phyloP scores from a whole-genome alignment of 2,888 invertebrate species.

The Lepas anatifera region DNA sequence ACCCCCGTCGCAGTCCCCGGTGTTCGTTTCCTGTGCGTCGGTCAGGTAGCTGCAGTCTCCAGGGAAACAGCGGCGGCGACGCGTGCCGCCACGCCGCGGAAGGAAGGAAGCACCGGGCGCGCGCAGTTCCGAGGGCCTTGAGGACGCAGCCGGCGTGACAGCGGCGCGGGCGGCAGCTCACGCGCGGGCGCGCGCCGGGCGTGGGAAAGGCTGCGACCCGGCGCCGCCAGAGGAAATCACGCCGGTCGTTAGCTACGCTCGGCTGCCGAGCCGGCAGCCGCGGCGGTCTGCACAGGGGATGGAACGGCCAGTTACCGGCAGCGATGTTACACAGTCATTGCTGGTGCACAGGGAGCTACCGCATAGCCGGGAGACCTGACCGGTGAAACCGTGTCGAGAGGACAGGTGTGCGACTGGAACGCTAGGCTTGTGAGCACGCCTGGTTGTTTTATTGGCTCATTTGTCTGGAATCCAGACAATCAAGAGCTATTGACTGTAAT shows the following conservation, averaged over 20 bases:
- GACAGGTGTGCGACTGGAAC: too few species aligned
- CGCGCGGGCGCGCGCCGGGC: background rate
- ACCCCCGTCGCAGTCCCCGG: background rate
- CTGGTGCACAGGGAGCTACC: too few species aligned
- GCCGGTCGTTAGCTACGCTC: background rate
- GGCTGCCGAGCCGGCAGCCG: background rate
- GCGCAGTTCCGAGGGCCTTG: constrained; percentile 13
- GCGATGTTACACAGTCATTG: too few species aligned
- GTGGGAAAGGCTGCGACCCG: constrained; percentile 1
- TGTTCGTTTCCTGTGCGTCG: background rate
- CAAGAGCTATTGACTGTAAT: too few species aligned
- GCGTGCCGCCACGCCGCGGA: background rate
- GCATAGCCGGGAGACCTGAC: too few species aligned
- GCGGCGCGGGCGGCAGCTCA: too few species aligned
- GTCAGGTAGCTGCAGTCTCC: background rate
- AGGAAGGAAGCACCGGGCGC: background rate
- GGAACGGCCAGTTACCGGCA: background rate
- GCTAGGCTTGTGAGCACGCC: too few species aligned
- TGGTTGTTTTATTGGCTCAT: too few species aligned
- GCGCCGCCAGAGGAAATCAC: background rate
- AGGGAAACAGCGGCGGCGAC: background rate
- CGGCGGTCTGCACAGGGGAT: background rate
- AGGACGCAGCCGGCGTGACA: background rate
- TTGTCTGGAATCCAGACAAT: too few species aligned
- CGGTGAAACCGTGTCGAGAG: too few species aligned